These are phyloP conservation scores for Holocentrus rufus DNA, from an alignment of 2,797 vertebrate species.

Conservation along the genomic window DNA sequence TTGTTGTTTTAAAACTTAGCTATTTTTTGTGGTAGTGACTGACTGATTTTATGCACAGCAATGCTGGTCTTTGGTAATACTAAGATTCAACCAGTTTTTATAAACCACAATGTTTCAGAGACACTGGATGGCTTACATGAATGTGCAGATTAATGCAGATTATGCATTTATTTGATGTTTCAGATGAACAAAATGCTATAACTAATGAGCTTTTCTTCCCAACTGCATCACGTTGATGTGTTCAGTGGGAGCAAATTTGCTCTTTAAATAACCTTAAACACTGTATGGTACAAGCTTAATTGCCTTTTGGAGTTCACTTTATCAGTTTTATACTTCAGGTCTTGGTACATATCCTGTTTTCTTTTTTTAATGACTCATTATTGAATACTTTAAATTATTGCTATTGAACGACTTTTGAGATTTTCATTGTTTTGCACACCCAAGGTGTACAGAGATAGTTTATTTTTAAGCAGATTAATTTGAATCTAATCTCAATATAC, in stretches of 20 bases:
- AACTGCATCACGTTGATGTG: conserved; percentile 37
- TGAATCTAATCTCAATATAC: conserved; percentile 25
- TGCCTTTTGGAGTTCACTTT: conserved; percentile 55
- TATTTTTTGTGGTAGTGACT: conserved; percentile 24
- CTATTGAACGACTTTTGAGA: conserved; percentile 35
- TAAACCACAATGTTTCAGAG: conserved; percentile 48
- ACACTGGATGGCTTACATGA: conserved; percentile 81
- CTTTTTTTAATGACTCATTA: conserved; percentile 39
- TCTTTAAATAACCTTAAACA: conserved; percentile 31
- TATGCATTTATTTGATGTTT: conserved; percentile 45
- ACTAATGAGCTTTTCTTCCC: conserved; percentile 38
- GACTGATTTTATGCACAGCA: conserved; percentile 5
- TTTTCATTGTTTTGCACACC: conserved; percentile 58
- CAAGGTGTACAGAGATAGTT: conserved; percentile 50
- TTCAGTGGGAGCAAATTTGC: conserved; percentile 41
- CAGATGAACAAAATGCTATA: conserved; percentile 58
- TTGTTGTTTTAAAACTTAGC: conserved; percentile 38
- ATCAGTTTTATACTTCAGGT: conserved; percentile 51
- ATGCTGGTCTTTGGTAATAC: conserved; percentile 31
- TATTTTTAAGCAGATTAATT: conserved; percentile 53
- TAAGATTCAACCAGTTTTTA: conserved; percentile 37
- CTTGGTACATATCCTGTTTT: conserved; percentile 35
- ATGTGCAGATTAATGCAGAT: conserved; percentile 60
- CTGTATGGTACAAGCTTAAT: conserved; percentile 60
- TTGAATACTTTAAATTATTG: conserved; percentile 69